Percentiles rank a stretch among this genome's conserved stretches.
Conservation (phyloP, 2,113 vertebrate species). For the Alaudala cheleensis region DNA sequence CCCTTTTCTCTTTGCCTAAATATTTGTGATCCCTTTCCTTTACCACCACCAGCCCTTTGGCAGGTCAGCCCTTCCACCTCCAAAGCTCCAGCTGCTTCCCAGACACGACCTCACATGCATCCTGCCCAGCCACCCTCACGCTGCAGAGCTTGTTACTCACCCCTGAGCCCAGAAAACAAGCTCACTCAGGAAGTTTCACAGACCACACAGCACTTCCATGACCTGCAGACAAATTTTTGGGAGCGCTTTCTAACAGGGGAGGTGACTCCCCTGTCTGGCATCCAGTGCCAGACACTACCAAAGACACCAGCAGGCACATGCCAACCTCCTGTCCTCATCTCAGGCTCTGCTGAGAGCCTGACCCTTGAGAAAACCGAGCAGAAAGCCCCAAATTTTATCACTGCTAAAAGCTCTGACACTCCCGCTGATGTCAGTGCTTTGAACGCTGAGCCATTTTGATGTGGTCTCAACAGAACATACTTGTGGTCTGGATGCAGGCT, state of each 20-base stretch:
- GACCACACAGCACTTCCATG: neutral
- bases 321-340: slow-evolving; percentile 3
- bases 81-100: neutral
- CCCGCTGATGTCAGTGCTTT: slow-evolving; percentile 9
- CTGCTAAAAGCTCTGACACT: neutral
- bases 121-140: neutral
- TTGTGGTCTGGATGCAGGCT: slow-evolving; percentile 51
- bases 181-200: neutral
- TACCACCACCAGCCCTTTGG: neutral
- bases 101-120: neutral
- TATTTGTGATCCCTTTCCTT: neutral
- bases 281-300: neutral
- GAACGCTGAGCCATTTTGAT: slow-evolving; percentile 26
- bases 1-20: neutral
- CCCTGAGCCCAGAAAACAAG: neutral
- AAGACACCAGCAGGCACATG: neutral
- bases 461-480: slow-evolving; percentile 46
- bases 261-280: neutral
- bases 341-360: neutral
- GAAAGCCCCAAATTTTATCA: slow-evolving; percentile 3
- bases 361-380: neutral
- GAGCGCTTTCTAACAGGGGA: neutral
- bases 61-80: neutral
- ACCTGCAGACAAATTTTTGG: neutral
- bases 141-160: neutral